These are phyloP conservation scores for Galago senegalensis DNA, from an alignment of 2,797 vertebrate species.

Conservation along the genomic window DNA sequence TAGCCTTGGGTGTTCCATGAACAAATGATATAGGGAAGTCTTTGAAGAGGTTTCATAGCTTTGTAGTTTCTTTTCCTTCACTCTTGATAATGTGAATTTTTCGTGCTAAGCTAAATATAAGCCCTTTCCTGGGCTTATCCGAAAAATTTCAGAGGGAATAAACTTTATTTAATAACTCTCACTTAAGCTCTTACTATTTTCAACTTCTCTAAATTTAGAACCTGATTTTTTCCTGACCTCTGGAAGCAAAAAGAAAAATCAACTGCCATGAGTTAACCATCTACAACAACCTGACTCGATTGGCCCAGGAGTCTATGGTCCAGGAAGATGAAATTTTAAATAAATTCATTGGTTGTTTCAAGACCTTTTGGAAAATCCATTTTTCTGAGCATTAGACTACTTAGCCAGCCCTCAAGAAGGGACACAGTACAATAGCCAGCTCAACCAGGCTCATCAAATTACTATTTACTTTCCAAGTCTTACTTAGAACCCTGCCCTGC, in stretches of 20 bases:
- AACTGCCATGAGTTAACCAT: background rate
- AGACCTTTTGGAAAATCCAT: background rate
- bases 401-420: background rate
- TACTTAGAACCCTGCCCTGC: background rate
- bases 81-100: background rate
- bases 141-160: constrained; percentile 26
- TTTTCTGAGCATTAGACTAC: background rate
- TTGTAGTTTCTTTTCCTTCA: constrained; percentile 26
- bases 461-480: background rate
- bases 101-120: constrained; percentile 29
- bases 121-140: background rate
- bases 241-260: background rate
- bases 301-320: background rate
- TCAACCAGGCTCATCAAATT: background rate
- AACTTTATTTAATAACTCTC: constrained; percentile 28
- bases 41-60: constrained; percentile 27
- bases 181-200: background rate
- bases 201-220: constrained; percentile 6
- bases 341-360: constrained; percentile 37
- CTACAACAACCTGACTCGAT: background rate
- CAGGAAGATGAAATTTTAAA: background rate
- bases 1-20: constrained; percentile 29
- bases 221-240: background rate
- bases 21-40: constrained; percentile 24
- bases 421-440: background rate